Conservation (phyloP, 2,888 invertebrate species). For the Agriopis leucophaearia region DNA sequence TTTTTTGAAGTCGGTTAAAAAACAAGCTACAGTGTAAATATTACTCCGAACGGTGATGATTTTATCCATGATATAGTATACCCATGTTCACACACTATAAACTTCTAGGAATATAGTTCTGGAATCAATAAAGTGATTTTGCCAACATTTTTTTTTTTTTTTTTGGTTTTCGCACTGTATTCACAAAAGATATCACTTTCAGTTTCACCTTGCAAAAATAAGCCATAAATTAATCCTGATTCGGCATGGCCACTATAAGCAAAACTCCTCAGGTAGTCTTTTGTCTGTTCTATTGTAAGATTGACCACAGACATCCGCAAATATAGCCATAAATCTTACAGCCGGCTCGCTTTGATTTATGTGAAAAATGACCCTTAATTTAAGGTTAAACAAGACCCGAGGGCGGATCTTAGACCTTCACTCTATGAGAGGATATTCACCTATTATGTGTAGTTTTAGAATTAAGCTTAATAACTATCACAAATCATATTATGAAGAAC, state of each 20-base stretch:
- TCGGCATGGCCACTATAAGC: slow-evolving; percentile 59
- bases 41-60: no score
- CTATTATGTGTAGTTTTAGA: slow-evolving; percentile 62
- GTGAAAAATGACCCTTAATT: slow-evolving; percentile 86
- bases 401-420: slow-evolving; percentile 61
- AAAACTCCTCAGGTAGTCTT: slow-evolving; percentile 63
- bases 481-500: neutral
- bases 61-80: no score
- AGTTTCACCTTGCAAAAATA: slow-evolving; percentile 64
- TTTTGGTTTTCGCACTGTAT: neutral
- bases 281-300: slow-evolving; percentile 64
- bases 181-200: slow-evolving; percentile 61
- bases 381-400: slow-evolving; percentile 75
- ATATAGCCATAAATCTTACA: slow-evolving; percentile 80
- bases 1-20: no score
- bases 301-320: slow-evolving; percentile 68
- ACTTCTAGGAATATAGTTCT: no score
- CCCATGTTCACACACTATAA: no score
- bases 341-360: slow-evolving; percentile 84
- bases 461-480: slow-evolving; percentile 27
- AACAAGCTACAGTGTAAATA: no score
- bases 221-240: slow-evolving; percentile 67
- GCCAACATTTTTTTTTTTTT: neutral
- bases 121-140: no score
- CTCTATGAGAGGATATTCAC: slow-evolving; percentile 56